Base-by-base conservation (phyloP, 2,797 vertebrate genomes). In the Chiroxiphia lanceolata region DNA sequence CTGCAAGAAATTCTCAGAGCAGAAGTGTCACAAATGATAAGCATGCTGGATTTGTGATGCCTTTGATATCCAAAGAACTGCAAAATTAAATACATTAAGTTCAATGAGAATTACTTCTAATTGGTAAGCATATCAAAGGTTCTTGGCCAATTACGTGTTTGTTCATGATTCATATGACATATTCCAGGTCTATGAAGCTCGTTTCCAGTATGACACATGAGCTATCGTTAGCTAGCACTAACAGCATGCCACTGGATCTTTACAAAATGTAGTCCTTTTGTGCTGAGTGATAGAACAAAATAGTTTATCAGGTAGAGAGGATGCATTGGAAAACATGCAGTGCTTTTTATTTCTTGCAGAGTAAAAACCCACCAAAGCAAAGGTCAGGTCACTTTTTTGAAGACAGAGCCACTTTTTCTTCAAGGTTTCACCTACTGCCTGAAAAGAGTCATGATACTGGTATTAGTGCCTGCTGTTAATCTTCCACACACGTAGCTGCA, bases 351-450 rank as follows among this genome's bases (percentile, higher is more conserved):
- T 98, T 98, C 98, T 98, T 97, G 97, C 98, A 97, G 84, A 96
- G 90, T 96, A 97, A 96, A 97, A 98, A 98, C 98, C 98, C 98
- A 98, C 98, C 98, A 98, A 98, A 97, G 98, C 97, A 98, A 98
- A 98, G 97, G 98, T 98, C 98, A 98, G 97, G 98, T 98, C 98
- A 98, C 98, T 98, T 98, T 98, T 98, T 98, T 98, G 98, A 97
- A 98, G 98, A 98, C 97, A 98, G 97, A 98, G 98, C 98, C 98
- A 98, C 97, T 98, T 98, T 98, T 98, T 98, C 98, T 98, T 98
- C 98, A 98, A 98, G 97, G 98, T 98, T 98, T 98, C 98, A 98
- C 98, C 98, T 98, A 98, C 98, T 98, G 98, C 98, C 98, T 98
- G 98, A 98, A 98, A 98, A 98, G 95, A 98, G 98, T 97, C 97